These are phyloP conservation scores for Corticium candelabrum DNA, from an alignment of 37 sponge, comb jelly and placozoan genomes.

Conservation along the genomic window DNA sequence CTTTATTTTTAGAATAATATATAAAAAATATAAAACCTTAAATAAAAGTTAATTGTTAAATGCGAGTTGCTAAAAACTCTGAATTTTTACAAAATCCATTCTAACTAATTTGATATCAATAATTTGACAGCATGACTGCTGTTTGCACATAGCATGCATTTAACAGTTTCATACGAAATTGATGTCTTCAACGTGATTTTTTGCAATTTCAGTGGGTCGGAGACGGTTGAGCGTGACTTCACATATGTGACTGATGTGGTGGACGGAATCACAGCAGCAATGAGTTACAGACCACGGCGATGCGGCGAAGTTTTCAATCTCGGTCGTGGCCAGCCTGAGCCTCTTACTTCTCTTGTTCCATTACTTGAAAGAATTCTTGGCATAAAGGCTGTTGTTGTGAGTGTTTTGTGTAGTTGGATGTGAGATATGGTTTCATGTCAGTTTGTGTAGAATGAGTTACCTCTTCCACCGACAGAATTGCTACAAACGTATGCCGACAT, in stretches of 20 bases:
- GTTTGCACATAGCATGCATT: too few relatives aligned
- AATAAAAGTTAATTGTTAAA: too few relatives aligned
- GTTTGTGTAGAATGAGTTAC: slow-evolving; percentile 26
- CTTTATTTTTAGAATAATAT: too few relatives aligned
- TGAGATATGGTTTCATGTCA: slow-evolving; percentile 3
- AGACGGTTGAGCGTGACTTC: slow-evolving; percentile 44
- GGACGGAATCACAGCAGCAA: slow-evolving; percentile 30
- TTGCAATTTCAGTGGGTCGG: background rate
- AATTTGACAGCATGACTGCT: too few relatives aligned
- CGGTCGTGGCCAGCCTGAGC: slow-evolving; percentile 37
- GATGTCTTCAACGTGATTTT: too few relatives aligned
- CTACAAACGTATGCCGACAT: slow-evolving; percentile 46
- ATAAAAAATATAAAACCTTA: too few relatives aligned
- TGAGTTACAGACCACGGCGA: slow-evolving; percentile 16
- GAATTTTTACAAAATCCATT: too few relatives aligned
- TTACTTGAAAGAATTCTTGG: slow-evolving; percentile 39
- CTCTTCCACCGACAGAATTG: slow-evolving; percentile 46
- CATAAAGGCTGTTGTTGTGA: slow-evolving; percentile 34
- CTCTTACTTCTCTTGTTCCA: slow-evolving; percentile 24
- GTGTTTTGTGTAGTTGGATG: background rate
- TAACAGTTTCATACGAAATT: too few relatives aligned
- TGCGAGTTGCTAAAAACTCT: too few relatives aligned
- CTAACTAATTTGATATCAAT: too few relatives aligned
- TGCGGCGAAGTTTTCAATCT: slow-evolving; percentile 65
- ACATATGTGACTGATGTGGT: slow-evolving; percentile 63